Evolutionary conservation across 2,797 vertebrate species (phyloP), one percentile per base, ranked within the genome.

Genomic region (Selene dorsalis): DNA sequence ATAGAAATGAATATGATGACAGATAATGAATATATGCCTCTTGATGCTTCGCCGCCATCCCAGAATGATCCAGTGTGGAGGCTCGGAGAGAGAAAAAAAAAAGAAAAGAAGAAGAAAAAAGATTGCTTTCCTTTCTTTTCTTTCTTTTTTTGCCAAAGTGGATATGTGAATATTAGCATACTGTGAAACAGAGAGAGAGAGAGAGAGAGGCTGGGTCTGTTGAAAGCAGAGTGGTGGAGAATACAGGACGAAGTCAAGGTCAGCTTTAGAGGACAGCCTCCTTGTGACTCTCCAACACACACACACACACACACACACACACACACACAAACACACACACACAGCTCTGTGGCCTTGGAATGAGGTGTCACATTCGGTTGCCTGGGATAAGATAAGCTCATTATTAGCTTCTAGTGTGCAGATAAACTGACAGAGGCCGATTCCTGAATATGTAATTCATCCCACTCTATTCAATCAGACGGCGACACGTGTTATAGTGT

Each of bases 1-100:
- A 95, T 95, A 95, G 94, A 95, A 95, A 95, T 95, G 94, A 95
- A 95, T 95, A 95, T 94, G 94, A 95, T 94, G 94, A 89, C 91
- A 95, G 94, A 94, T 95, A 95, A 95, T 95, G 92, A 95, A 94
- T 94, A 92, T 94, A 93, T 92, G 92, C 85, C 87, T 93, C 91
- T 93, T 93, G 92, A 94, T 93, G 93, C 91, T 92, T 73, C 35
- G 60, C 77, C 83, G 75, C 73, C 87, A 82, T 88, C 76, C 85
- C 64, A 84, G 79, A 90, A 91, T 87, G 85, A 94, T 92, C 86
- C 91, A 91, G 87, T 87, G 75, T 75, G 84, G 75, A 88, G 75
- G 62, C 77, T 68, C 39, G 45, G 50, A 62, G 32, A 8, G 1
- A 9, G 7, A 35, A 8, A 35, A 8, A 35, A 8, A 9, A 8